Evolutionary conservation across 2,888 invertebrate genomes (phyloP).

Genomic region (Calameuta filiformis): DNA sequence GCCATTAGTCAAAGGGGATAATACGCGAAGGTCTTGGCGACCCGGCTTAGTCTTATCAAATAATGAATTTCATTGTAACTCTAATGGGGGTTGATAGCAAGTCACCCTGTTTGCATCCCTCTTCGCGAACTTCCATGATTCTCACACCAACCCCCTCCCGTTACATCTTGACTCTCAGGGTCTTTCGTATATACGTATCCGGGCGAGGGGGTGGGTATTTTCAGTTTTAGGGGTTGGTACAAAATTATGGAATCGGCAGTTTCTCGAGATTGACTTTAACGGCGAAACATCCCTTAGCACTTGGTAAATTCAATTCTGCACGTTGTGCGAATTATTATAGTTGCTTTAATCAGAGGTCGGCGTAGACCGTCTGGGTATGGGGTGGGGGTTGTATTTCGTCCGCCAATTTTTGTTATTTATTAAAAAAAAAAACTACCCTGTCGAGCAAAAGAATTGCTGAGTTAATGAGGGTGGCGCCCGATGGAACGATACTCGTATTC

Average conservation of each 20-base stretch:
- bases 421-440: not conserved
- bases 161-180: not conserved
- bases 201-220: no score
- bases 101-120: not conserved
- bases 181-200: not conserved
- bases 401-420: no score
- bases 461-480: not conserved
- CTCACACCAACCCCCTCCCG: not conserved
- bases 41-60: conserved; percentile 8
- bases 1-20: conserved; percentile 4
- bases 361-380: no score
- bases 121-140: not conserved
- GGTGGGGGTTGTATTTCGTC: no score
- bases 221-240: not conserved
- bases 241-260: not conserved
- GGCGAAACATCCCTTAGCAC: not conserved
- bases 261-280: not conserved
- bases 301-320: not conserved
- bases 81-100: not conserved
- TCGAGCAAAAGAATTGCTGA: not conserved
- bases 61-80: conserved; percentile 3
- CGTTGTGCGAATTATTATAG: not conserved
- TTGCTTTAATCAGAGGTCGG: no score
- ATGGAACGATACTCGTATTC: conserved; percentile 1
- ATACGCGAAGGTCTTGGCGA: not conserved